Evolutionary conservation across 2,797 vertebrate genomes (phyloP).

Genomic region (Pangasius sanitwongsei): DNA sequence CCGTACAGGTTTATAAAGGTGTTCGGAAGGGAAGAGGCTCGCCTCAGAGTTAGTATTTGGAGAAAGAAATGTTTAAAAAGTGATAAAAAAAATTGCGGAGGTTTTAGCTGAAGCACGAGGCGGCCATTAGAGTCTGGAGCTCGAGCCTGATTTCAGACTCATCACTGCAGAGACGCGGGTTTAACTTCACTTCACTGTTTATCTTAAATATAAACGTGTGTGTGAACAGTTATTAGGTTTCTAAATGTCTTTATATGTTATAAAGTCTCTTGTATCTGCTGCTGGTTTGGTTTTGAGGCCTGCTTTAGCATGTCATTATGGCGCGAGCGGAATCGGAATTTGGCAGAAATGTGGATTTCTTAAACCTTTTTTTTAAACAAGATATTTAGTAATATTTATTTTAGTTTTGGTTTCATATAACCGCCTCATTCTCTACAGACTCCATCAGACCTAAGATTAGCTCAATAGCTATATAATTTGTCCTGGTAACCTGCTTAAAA

Average conservation of each 20-base stretch:
- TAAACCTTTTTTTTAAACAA: background rate
- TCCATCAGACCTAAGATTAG: background rate
- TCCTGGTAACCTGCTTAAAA: background rate
- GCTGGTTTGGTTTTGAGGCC: background rate
- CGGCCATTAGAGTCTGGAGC: background rate
- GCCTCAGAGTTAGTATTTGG: accelerated
- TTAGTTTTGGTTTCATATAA: background rate
- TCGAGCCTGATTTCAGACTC: background rate
- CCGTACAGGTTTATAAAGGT: background rate
- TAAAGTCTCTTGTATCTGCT: no score
- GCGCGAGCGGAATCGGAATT: background rate
- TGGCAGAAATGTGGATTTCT: background rate
- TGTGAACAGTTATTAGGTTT: background rate
- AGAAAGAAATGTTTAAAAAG: background rate
- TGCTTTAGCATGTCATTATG: no score
- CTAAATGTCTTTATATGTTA: background rate
- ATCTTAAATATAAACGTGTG: background rate
- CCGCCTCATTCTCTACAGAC: background rate
- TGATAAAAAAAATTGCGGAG: background rate
- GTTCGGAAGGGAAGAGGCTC: accelerated
- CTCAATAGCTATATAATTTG: background rate
- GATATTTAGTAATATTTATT: background rate
- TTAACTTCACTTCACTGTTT: background rate
- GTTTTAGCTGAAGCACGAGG: background rate
- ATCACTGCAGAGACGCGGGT: background rate